A percentile compares a stretch with the other conserved stretches of the same genome.
Evolutionary conservation across 2,113 vertebrate species (phyloP).

Genomic region (Oriolus oriolus): DNA sequence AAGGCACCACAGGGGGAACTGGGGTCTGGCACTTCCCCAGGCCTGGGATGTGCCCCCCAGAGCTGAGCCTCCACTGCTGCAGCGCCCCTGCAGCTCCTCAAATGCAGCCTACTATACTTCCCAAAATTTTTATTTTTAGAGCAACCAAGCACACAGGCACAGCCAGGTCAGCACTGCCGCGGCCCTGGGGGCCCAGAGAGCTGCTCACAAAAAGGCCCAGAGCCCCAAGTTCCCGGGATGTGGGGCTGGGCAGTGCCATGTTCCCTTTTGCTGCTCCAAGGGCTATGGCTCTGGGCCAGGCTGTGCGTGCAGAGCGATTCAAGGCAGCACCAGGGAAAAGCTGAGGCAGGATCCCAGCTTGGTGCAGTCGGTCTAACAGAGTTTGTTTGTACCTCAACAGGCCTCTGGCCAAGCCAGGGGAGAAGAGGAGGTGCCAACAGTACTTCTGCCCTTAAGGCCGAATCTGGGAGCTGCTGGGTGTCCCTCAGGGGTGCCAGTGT

Average conservation of each 20-base stretch:
- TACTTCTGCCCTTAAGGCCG: background rate
- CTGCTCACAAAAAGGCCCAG: background rate
- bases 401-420: background rate
- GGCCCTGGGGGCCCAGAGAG: accelerated
- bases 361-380: accelerated
- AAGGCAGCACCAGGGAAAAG: background rate
- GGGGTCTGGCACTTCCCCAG: background rate
- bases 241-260: accelerated
- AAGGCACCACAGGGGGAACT: accelerated
- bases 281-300: accelerated
- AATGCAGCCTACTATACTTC: accelerated
- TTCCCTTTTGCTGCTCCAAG: background rate
- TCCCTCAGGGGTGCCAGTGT: background rate
- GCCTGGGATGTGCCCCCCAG: background rate
- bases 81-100: background rate
- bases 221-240: accelerated
- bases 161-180: background rate
- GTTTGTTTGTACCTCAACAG: background rate
- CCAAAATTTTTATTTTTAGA: background rate
- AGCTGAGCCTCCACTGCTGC: background rate
- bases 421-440: background rate
- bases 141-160: background rate
- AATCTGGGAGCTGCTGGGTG: background rate
- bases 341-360: background rate
- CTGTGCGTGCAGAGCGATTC: accelerated